phyloP scores from a whole-genome alignment of 1,140 invertebrate species.

The Polyergus mexicanus region DNA sequence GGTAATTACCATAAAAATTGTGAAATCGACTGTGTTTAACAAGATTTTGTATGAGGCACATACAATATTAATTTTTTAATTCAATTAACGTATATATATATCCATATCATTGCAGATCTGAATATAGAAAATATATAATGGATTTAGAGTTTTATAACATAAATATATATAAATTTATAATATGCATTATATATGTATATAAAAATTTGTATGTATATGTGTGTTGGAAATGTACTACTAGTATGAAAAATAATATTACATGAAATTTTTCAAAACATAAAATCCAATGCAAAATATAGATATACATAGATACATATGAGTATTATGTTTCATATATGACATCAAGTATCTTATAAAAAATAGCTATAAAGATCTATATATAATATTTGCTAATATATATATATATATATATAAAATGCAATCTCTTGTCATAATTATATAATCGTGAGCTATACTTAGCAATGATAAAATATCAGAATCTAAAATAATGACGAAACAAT shows the following conservation, averaged over 20 bases:
- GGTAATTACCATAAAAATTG: conserved; percentile 2
- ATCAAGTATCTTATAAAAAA: background rate
- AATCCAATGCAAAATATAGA: background rate
- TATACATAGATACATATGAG: background rate
- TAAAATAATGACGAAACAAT: background rate
- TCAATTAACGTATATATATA: background rate
- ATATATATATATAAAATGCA: too few species aligned
- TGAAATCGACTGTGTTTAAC: background rate
- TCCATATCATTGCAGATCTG: background rate
- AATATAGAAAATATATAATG: background rate
- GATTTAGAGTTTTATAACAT: too few species aligned
- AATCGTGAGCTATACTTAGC: background rate
- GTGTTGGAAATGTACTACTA: too few species aligned
- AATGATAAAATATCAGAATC: background rate
- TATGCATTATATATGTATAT: too few species aligned
- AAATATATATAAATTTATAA: too few species aligned
- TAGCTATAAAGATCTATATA: conserved; percentile 5
- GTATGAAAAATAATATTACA: background rate
- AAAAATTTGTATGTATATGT: too few species aligned
- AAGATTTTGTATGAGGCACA: background rate
- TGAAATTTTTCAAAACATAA: background rate
- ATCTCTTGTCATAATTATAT: background rate
- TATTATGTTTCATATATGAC: conserved; percentile 15
- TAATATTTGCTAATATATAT: background rate
- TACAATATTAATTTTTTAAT: conserved; percentile 6